Conservation (phyloP, 2,888 invertebrate species). For the Phorcus lineatus region DNA sequence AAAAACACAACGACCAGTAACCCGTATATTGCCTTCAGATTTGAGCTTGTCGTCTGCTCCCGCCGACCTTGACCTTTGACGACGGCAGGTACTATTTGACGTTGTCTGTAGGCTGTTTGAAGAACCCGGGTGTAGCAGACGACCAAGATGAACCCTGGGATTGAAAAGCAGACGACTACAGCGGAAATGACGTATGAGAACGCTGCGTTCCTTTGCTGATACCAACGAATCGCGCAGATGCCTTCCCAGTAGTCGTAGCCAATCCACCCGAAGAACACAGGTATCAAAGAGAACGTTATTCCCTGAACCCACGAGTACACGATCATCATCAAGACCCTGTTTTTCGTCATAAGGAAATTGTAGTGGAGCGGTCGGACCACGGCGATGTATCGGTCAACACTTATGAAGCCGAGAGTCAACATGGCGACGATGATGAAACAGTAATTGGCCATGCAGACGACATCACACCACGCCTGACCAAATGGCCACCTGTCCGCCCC, state of each 20-base stretch:
- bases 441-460: constrained; percentile 71
- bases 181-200: constrained; percentile 68
- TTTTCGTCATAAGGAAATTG: constrained; percentile 47
- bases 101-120: background rate
- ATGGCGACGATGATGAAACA: constrained; percentile 73
- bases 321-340: constrained; percentile 42
- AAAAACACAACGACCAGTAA: constrained; percentile 70
- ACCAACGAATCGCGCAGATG: constrained; percentile 73
- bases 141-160: constrained; percentile 63
- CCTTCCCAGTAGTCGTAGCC: constrained; percentile 73
- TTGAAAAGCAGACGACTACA: constrained; percentile 65
- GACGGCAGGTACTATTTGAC: background rate
- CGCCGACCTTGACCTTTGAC: background rate
- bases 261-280: constrained; percentile 63
- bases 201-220: constrained; percentile 46
- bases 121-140: constrained; percentile 61
- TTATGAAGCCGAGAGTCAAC: constrained; percentile 72
- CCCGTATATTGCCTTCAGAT: constrained; percentile 57
- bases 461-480: constrained; percentile 50
- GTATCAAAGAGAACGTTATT: constrained; percentile 60
- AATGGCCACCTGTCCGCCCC: constrained; percentile 57
- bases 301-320: constrained; percentile 70
- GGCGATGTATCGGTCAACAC: constrained; percentile 71
- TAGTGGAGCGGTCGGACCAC: constrained; percentile 68
- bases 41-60: constrained; percentile 17